Evolutionary conservation across 2,797 vertebrate genomes (phyloP).

Genomic region (Bryconaethiops microstoma): DNA sequence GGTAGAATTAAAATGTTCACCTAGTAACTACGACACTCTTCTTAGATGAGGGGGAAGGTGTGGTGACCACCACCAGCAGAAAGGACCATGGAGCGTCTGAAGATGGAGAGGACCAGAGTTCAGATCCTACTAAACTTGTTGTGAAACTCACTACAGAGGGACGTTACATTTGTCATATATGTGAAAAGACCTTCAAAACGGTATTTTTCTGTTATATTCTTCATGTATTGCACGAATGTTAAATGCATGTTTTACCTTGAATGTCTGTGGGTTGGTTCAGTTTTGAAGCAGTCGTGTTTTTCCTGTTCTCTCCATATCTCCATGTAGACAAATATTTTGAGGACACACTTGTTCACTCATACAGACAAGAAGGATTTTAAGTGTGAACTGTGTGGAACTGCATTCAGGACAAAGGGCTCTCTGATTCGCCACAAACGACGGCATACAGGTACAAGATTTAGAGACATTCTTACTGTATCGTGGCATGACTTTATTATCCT

Average conservation of each 20-base stretch:
- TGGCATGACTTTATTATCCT: no score
- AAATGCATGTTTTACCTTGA: not conserved
- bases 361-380: conserved; percentile 95
- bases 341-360: conserved; percentile 96
- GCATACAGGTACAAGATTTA: conserved; percentile 86
- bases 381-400: conserved; percentile 88
- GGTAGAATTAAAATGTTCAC: not conserved
- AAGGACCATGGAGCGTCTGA: conserved; percentile 41
- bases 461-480: no score
- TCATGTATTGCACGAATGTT: no score
- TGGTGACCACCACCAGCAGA: conserved; percentile 57
- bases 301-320: not conserved
- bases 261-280: not conserved
- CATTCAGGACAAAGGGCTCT: conserved; percentile 96
- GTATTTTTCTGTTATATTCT: conserved; percentile 64
- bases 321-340: conserved; percentile 91
- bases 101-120: conserved; percentile 39
- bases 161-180: conserved; percentile 87
- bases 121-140: conserved; percentile 70
- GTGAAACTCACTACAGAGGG: conserved; percentile 87
- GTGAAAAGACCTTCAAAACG: conserved; percentile 97
- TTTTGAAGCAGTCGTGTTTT: conserved; percentile 5
- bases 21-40: not conserved
- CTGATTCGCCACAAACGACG: conserved; percentile 95
- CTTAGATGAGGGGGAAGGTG: conserved; percentile 59